Conservation (phyloP, 2,113 vertebrate species). For the Hemicordylus capensis region DNA sequence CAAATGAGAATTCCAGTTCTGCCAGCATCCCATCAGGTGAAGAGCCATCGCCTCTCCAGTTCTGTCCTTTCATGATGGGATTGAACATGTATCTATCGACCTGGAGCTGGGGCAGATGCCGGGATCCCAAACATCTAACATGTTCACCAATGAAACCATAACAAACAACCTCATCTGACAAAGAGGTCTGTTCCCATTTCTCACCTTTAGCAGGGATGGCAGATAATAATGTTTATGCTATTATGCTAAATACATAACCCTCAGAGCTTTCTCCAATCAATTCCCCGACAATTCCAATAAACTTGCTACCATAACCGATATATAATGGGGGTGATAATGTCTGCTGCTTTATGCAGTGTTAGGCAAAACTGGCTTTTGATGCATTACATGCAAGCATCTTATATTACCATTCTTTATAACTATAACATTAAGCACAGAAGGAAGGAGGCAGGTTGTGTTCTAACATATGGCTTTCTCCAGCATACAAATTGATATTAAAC, state of each 20-base stretch:
- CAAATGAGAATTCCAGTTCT: no score
- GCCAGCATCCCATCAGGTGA: no score
- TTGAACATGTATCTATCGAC: no score
- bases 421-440: no score
- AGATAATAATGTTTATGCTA: background rate
- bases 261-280: background rate
- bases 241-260: no score
- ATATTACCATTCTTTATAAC: no score
- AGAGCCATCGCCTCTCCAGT: no score
- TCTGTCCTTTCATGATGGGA: no score
- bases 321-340: background rate
- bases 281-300: background rate
- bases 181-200: background rate
- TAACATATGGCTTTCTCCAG: background rate
- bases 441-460: no score
- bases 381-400: background rate
- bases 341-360: background rate
- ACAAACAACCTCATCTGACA: background rate
- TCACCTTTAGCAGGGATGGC: background rate
- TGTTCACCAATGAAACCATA: background rate
- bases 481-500: background rate
- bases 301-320: background rate
- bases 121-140: no score
- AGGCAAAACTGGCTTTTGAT: background rate
- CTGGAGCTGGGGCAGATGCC: no score